Evolutionary conservation across 2,797 vertebrate species (phyloP).

Genomic region (Serranus cabrilla): DNA sequence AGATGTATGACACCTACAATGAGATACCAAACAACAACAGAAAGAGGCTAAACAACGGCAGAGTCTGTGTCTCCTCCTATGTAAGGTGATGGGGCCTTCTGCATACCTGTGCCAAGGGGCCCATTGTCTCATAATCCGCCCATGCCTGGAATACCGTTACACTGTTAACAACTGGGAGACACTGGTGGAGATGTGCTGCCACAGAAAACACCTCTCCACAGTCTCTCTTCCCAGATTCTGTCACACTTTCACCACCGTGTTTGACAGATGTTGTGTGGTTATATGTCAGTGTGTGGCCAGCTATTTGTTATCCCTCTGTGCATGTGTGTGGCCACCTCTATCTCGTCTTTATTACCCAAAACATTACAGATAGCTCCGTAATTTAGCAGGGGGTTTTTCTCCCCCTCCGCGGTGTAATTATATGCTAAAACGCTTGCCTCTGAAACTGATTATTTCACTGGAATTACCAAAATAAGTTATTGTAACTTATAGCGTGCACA

Average conservation of each 20-base stretch:
- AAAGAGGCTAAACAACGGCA: too few species aligned
- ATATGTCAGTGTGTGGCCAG: slow-evolving; percentile 49
- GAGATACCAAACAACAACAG: too few species aligned
- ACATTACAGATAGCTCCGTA: slow-evolving; percentile 39
- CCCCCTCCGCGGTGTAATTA: slow-evolving; percentile 45
- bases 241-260: slow-evolving; percentile 17
- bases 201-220: slow-evolving; percentile 12
- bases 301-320: slow-evolving; percentile 47
- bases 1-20: too few species aligned
- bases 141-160: too few species aligned
- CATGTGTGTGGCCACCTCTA: slow-evolving; percentile 32
- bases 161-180: not conserved
- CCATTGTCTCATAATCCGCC: too few species aligned
- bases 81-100: too few species aligned
- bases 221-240: slow-evolving; percentile 20
- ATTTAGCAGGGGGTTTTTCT: slow-evolving; percentile 11
- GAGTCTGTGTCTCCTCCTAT: too few species aligned
- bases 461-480: slow-evolving; percentile 67
- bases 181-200: slow-evolving; percentile 3
- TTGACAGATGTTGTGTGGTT: slow-evolving; percentile 47
- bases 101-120: too few species aligned
- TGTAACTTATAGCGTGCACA: slow-evolving; percentile 56
- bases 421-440: slow-evolving; percentile 35
- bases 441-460: slow-evolving; percentile 58
- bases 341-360: slow-evolving; percentile 47